These are phyloP conservation scores for Corythornis vintsioides DNA, from an alignment of 2,113 vertebrate species.

Conservation along the genomic window DNA sequence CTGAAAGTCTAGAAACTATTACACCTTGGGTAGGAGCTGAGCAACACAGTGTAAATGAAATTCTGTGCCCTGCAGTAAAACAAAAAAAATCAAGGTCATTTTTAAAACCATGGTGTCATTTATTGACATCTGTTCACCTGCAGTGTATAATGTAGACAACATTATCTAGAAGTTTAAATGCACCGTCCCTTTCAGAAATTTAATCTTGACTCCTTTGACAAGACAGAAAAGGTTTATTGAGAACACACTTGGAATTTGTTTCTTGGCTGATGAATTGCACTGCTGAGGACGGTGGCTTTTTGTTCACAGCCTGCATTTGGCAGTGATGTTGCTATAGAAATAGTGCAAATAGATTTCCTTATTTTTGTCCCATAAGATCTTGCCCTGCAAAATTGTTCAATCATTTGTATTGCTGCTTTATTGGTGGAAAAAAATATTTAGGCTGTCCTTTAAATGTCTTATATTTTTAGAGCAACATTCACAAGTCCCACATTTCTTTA, in stretches of 20 bases:
- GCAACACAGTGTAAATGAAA: slow-evolving; percentile 40
- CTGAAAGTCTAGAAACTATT: slow-evolving; percentile 9
- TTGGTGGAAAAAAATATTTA: slow-evolving; percentile 43
- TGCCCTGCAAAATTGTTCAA: not conserved
- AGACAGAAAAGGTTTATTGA: not conserved
- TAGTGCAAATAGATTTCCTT: slow-evolving; percentile 54
- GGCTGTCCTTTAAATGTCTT: slow-evolving; percentile 38
- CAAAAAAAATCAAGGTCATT: slow-evolving; percentile 46
- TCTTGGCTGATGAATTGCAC: slow-evolving; percentile 36
- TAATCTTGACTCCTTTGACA: not conserved
- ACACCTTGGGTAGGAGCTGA: slow-evolving; percentile 12
- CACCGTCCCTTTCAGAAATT: not conserved
- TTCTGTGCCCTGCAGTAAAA: slow-evolving; percentile 36
- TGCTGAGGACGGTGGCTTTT: slow-evolving; percentile 42
- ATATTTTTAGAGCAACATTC: slow-evolving; percentile 35
- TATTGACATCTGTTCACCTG: slow-evolving; percentile 20
- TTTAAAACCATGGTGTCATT: slow-evolving; percentile 38
- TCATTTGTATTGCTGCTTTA: slow-evolving; percentile 36
- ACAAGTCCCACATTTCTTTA: not conserved
- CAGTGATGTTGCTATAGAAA: slow-evolving; percentile 66
- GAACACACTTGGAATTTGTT: not conserved
- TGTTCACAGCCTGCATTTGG: slow-evolving; percentile 48
- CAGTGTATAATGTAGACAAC: not conserved
- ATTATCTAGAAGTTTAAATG: slow-evolving; percentile 2
- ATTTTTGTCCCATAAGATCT: slow-evolving; percentile 32